Percentiles rank a stretch among this genome's conserved stretches.
These are phyloP conservation scores for Trilocha varians DNA, from an alignment of 2,888 invertebrate genomes.

Conservation along the genomic window DNA sequence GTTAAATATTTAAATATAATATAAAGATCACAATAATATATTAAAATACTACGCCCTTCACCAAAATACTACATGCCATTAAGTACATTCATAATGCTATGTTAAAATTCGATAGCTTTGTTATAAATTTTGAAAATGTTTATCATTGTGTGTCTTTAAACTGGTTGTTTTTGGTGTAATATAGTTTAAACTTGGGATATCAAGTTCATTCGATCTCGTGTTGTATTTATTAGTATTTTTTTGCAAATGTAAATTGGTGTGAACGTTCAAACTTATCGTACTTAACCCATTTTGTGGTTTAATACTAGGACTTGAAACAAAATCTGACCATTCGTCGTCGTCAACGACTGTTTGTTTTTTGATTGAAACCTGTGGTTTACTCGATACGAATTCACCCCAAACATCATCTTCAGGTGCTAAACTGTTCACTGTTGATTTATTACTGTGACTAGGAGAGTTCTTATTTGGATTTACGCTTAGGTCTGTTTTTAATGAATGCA, in stretches of 20 bases:
- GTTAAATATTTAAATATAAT: constrained; percentile 11
- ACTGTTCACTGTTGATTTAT: constrained; percentile 25
- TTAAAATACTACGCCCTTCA: constrained; percentile 12
- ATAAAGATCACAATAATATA: constrained; percentile 3
- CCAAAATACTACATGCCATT: constrained; percentile 17
- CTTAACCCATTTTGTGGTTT: constrained; percentile 60
- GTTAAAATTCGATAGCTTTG: constrained; percentile 26
- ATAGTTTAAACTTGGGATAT: constrained; percentile 60
- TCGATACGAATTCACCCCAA: constrained; percentile 76
- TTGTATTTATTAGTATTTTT: constrained; percentile 37
- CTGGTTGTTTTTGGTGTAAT: constrained; percentile 57
- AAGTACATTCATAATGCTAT: constrained; percentile 15
- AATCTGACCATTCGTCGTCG: constrained; percentile 68
- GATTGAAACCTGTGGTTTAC: constrained; percentile 40
- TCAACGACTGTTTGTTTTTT: constrained; percentile 41
- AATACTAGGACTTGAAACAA: constrained; percentile 58
- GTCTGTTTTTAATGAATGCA: constrained; percentile 58
- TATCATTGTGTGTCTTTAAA: constrained; percentile 47
- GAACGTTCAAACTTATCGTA: constrained; percentile 63
- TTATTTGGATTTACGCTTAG: constrained; percentile 42
- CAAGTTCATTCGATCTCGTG: constrained; percentile 42
- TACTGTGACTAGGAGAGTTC: constrained; percentile 44
- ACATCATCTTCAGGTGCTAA: constrained; percentile 65
- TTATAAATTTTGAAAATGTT: constrained; percentile 72
- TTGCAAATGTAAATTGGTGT: constrained; percentile 54